Evolutionary conservation across 2,888 invertebrate species (phyloP), one percentile per base, ranked within the genome.

Genomic region (Alloplasta piceator): DNA sequence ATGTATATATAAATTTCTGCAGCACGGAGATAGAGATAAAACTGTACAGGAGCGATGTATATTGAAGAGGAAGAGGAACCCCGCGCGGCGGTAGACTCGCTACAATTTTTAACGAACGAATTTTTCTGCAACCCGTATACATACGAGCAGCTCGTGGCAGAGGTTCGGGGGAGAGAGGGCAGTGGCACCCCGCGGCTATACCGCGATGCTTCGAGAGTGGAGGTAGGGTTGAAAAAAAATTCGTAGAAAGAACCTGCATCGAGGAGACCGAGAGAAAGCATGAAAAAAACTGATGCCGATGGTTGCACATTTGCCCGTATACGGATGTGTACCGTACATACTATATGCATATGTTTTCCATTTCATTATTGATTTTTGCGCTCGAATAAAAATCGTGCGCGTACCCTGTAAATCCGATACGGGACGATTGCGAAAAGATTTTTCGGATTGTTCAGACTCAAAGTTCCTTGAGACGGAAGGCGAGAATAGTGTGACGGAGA

Each of bases 61-160:
- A 64, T 70, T 63, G 46, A 67, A 38, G 39, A 41, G 61, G 46
- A 58, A n/a, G n/a, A n/a, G 26, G 26, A 26, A 26, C 26, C 26
- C 26, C 26, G 26, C 26, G 26, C 26, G 26, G 43, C 38, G 56
- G 43, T 67, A 55, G 46, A 67, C 55, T 63, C 7, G 52, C 77
- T 70, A 64, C 39, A 70, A 38, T 77, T 80, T 80, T 81, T 66
- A 73, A 73, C 80, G 73, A 77, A 58, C 68, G 77, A 74, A 70
- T 60, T 81, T 73, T 70, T 61, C 41, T 56, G 36, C 56, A 63
- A 60, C 58, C 64, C 48, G 66, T 39, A 14, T 7, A n/a, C n/a
- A 26, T 26, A 26, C 26, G 26, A 26, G 26, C 3, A 26, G 26
- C 26, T 26, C 26, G 61, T 41, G 55, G 9, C 5, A 14, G 60